Percentiles rank a stretch among this genome's conserved stretches.
Evolutionary conservation across 2,888 invertebrate species (phyloP).

Genomic region (Rhynchonema sp.): DNA sequence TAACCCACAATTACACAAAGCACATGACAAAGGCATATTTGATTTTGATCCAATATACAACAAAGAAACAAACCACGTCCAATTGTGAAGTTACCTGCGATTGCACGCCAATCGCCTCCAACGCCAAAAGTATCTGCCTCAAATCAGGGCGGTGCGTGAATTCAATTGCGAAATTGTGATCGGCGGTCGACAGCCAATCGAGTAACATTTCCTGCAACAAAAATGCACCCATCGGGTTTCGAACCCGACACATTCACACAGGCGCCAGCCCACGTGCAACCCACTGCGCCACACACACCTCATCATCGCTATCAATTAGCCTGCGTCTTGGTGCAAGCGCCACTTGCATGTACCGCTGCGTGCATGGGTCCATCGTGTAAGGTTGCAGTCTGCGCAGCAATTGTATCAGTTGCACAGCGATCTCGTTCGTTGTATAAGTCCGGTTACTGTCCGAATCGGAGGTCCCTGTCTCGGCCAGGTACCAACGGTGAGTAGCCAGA

Average conservation of each 20-base stretch:
- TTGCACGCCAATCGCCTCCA: not conserved
- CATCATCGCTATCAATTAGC: not conserved
- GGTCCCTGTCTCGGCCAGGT: too few species aligned
- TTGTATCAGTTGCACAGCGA: not conserved
- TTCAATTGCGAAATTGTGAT: not conserved
- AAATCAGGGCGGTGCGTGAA: not conserved
- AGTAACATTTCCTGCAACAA: not conserved
- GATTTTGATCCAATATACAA: too few species aligned
- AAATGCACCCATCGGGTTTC: too few species aligned
- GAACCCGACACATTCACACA: too few species aligned
- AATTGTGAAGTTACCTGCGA: too few species aligned
- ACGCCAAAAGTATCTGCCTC: not conserved
- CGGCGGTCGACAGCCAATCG: not conserved
- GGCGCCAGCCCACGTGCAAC: too few species aligned
- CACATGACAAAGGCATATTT: too few species aligned
- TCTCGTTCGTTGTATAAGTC: too few species aligned
- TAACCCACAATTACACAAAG: too few species aligned
- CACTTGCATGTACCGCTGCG: not conserved
- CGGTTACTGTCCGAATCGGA: too few species aligned
- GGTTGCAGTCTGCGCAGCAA: not conserved
- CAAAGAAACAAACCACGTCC: too few species aligned
- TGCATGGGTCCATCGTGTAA: not conserved
- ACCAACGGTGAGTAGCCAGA: too few species aligned
- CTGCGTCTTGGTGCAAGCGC: not conserved
- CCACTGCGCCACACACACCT: not conserved